phyloP scores from a whole-genome alignment of 2,888 invertebrate genomes.

The Xanthorhoe spadicearia region DNA sequence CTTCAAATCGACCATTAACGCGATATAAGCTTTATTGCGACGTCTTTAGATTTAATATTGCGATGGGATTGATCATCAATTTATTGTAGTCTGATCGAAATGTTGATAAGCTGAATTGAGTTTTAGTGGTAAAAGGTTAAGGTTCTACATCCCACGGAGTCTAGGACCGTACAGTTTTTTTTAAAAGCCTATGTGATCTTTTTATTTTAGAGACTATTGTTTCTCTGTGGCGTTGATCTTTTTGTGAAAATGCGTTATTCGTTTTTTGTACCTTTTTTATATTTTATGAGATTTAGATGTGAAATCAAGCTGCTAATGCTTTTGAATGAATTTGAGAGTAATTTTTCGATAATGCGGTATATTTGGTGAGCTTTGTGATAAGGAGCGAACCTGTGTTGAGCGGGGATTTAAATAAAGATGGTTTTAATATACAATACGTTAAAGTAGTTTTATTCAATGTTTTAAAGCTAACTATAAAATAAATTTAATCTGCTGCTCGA shows the following conservation, averaged over 20 bases:
- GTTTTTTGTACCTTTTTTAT: conserved; percentile 19
- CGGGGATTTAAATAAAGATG: background rate
- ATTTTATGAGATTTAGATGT: conserved; percentile 30
- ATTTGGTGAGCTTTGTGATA: conserved; percentile 6
- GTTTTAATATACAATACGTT: too few species aligned
- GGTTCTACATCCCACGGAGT: background rate
- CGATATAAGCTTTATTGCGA: conserved; percentile 22
- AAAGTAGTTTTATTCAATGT: too few species aligned
- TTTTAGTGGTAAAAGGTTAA: background rate
- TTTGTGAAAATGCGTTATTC: conserved; percentile 18
- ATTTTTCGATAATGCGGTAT: conserved; percentile 19
- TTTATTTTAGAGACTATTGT: conserved; percentile 1
- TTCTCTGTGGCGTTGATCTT: background rate
- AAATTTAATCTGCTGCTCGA: background rate
- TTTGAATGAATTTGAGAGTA: conserved; percentile 12
- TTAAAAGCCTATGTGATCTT: background rate
- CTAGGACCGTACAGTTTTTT: background rate
- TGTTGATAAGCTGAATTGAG: background rate
- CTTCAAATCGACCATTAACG: conserved; percentile 14
- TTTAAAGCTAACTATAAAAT: background rate
- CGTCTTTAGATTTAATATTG: conserved; percentile 15
- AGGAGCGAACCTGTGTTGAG: background rate
- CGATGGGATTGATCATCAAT: conserved; percentile 4
- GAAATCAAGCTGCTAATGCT: conserved; percentile 28
- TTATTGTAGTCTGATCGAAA: background rate